Conservation (phyloP, 1,140 invertebrate species). For the Onthophagus taurus region DNA sequence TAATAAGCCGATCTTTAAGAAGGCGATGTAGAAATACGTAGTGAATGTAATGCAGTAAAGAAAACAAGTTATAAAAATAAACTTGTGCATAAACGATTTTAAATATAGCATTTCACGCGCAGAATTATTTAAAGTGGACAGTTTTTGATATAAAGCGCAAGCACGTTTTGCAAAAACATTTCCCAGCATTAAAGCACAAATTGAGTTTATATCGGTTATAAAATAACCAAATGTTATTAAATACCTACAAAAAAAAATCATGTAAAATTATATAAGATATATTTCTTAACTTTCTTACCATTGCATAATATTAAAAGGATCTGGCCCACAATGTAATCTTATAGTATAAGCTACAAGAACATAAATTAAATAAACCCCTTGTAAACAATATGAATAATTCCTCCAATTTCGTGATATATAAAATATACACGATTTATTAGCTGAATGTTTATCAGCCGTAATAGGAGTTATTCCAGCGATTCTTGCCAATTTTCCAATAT, state of each 20-base stretch:
- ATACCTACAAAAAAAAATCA: slow-evolving; percentile 2
- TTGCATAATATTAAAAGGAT: background rate
- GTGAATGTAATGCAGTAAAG: background rate
- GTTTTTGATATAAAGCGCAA: background rate
- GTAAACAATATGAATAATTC: background rate
- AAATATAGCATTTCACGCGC: background rate
- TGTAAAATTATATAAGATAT: background rate
- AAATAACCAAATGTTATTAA: slow-evolving; percentile 2
- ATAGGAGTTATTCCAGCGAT: background rate
- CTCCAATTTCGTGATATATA: background rate
- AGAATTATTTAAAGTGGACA: background rate
- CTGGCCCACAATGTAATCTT: background rate
- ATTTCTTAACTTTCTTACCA: background rate
- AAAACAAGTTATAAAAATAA: background rate
- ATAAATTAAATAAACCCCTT: background rate
- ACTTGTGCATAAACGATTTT: background rate
- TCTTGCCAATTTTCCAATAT: background rate
- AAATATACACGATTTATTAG: background rate
- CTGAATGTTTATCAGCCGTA: background rate
- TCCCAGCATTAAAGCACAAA: background rate
- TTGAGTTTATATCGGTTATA: background rate
- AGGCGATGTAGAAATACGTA: slow-evolving; percentile 3
- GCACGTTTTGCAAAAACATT: background rate
- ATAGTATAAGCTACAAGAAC: background rate
- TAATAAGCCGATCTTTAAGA: background rate